Evolutionary conservation across 2,113 vertebrate genomes (phyloP).

Genomic region (Trichechus manatus): DNA sequence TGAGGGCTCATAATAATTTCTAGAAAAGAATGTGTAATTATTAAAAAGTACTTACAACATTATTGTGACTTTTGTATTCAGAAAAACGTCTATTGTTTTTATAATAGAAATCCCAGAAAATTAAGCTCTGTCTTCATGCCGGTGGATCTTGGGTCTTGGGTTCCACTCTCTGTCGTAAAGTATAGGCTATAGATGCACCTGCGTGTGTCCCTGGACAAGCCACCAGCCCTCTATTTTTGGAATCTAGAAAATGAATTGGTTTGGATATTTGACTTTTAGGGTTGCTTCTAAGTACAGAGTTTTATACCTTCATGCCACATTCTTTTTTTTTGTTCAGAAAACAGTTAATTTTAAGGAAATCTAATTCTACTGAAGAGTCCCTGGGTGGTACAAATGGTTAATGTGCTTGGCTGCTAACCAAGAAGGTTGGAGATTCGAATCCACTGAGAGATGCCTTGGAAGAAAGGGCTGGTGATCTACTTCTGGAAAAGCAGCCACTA

Average conservation of each 20-base stretch:
- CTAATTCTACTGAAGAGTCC: background rate
- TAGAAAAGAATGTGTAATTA: background rate
- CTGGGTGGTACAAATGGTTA: background rate
- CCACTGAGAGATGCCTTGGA: background rate
- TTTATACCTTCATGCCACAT: background rate
- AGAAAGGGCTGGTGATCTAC: background rate
- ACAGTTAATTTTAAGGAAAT: background rate
- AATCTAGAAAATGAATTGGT: slow-evolving; percentile 30
- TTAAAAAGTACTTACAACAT: background rate
- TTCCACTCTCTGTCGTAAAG: background rate
- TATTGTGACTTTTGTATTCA: background rate
- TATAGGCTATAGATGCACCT: background rate
- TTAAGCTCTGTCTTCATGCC: background rate
- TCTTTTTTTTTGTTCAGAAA: background rate
- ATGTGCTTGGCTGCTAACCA: background rate
- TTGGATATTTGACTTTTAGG: background rate
- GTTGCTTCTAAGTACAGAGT: background rate
- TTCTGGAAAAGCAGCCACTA: background rate
- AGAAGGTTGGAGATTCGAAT: background rate
- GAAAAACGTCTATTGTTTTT: background rate
- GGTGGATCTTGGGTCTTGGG: background rate
- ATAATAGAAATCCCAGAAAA: background rate
- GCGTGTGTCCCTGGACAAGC: background rate
- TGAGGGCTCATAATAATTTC: background rate
- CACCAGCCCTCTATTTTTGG: background rate